Conservation (phyloP, 2,113 vertebrate species). For the Muntiacus reevesi region DNA sequence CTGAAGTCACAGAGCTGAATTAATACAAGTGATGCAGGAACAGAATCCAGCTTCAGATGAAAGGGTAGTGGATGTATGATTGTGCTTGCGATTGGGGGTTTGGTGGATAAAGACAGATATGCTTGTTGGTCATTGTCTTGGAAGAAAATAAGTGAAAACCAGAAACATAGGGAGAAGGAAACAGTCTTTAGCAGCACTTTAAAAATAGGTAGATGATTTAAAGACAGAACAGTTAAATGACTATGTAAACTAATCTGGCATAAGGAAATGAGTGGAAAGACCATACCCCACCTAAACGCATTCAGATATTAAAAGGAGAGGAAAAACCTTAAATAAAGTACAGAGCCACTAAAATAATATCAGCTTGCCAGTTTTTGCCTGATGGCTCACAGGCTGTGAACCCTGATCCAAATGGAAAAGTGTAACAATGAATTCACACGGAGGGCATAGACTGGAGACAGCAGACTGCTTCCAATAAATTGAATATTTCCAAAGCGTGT, state of each 20-base stretch:
- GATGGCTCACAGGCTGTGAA: background rate
- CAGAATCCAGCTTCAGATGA: background rate
- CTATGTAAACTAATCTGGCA: background rate
- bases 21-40: background rate
- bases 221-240: background rate
- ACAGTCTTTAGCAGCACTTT: background rate
- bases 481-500: background rate
- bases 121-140: background rate
- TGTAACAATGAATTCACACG: background rate
- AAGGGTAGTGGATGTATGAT: fast-evolving
- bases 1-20: background rate
- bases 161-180: background rate
- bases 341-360: background rate
- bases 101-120: background rate
- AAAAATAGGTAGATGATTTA: background rate
- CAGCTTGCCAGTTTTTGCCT: background rate
- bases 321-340: background rate
- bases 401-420: background rate
- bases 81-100: background rate
- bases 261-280: background rate
- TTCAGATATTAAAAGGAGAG: background rate
- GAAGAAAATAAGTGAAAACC: background rate
- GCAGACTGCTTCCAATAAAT: background rate
- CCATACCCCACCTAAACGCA: background rate
- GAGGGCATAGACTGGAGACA: background rate